Conservation (phyloP, 2,888 invertebrate genomes). For the Octonoba sinensis region DNA sequence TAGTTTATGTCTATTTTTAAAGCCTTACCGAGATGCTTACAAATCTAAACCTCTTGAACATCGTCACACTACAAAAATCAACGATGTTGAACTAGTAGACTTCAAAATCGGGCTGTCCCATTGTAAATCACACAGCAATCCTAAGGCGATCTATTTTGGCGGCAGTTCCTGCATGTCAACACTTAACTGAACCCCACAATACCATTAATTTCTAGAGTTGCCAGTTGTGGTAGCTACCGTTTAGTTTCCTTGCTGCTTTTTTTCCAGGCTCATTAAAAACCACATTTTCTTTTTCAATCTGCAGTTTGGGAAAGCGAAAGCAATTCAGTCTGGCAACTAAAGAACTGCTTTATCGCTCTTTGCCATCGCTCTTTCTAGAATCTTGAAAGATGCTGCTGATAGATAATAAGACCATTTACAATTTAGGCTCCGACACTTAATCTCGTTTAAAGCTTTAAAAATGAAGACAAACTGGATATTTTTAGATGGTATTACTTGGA, state of each 20-base stretch:
- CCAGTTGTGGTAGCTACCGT: constrained; percentile 31
- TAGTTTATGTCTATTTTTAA: too few relatives aligned
- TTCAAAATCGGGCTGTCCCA: too few relatives aligned
- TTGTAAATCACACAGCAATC: constrained; percentile 18
- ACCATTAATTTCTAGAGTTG: constrained; percentile 44
- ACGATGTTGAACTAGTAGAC: too few relatives aligned
- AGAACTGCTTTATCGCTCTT: constrained; percentile 42
- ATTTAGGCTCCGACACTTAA: constrained; percentile 31
- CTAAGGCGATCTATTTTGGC: constrained; percentile 45
- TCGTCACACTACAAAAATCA: too few relatives aligned
- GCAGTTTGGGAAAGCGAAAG: constrained; percentile 22
- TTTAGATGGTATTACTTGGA: constrained; percentile 37
- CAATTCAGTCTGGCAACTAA: constrained; percentile 42
- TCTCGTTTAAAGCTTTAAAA: constrained; percentile 44
- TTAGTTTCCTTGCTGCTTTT: constrained; percentile 26
- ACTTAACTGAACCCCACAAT: constrained; percentile 32
- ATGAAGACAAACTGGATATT: constrained; percentile 45
- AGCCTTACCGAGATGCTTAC: too few relatives aligned
- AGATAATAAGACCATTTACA: constrained; percentile 47
- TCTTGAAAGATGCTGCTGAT: constrained; percentile 39
- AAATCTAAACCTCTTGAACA: too few relatives aligned
- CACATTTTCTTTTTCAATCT: constrained; percentile 17
- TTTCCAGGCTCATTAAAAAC: constrained; percentile 21
- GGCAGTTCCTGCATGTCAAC: constrained; percentile 55
- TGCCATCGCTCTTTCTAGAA: constrained; percentile 28